Base-by-base conservation (phyloP, 2,797 vertebrate species). In the Benthosema pterotum region DNA sequence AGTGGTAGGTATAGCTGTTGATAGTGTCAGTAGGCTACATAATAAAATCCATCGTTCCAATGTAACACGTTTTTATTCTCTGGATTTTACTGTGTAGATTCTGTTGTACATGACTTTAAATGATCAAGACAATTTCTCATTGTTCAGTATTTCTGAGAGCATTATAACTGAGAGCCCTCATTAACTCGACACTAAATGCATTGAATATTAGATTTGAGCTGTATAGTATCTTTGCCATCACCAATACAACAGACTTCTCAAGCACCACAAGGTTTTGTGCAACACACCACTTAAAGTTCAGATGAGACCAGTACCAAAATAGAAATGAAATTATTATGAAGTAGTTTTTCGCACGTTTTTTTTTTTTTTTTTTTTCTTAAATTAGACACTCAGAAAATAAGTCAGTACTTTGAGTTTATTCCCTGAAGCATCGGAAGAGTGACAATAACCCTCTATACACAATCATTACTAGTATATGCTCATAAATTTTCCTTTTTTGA, bases 181-280 rank as follows among this genome's bases (percentile, higher is more conserved):
- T 38, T 38, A 38, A 38, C 71, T 71, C 72, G 87, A 83, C 82
- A 88, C 84, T 86, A 86, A 84, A 85, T 62, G 82, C 81, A 72
- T 72, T 12, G 67, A 79, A 81, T 66, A 77, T 65, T 13, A 15
- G n/a, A 16, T 25, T 42, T 19, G 60, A 69, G 38, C 52, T 19
- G 17, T 51, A 45, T 52, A 15, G 17, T 51, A 50, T 45, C 16
- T 79, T 69, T 77, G 60, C 72, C 70, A 63, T 66, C 67, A 77
- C 67, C 74, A 73, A 71, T 65, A 75, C 55, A 52, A 70, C 32
- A 65, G 63, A 79, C 61, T 69, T 66, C 58, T 62, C 80, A 83
- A 45, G 74, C 63, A 61, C 56, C 64, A 63, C 60, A 60, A 71
- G 42, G 42, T 60, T 72, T 52, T 52, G 63, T 76, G 11, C 32